Evolutionary conservation across 2,888 invertebrate species (phyloP).

Genomic region (Lypha dubia): DNA sequence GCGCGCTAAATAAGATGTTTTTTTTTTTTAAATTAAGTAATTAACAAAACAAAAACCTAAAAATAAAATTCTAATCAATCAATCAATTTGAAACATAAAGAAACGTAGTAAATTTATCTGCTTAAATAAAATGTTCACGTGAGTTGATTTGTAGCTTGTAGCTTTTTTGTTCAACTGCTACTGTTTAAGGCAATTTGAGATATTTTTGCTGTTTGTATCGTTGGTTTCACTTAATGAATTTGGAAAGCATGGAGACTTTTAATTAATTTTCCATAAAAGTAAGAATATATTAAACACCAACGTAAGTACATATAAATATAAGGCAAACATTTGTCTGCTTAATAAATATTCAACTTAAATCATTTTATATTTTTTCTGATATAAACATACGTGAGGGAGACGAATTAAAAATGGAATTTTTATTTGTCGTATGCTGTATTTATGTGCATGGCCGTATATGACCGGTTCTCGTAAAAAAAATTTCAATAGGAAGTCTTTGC

Average conservation of each 20-base stretch:
- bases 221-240: slow-evolving; percentile 39
- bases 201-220: background rate
- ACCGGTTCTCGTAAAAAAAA: too few species aligned
- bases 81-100: slow-evolving; percentile 76
- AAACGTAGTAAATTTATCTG: slow-evolving; percentile 28
- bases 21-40: slow-evolving; percentile 79
- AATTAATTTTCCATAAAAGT: slow-evolving; percentile 40
- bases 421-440: too few species aligned
- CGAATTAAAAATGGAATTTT: too few species aligned
- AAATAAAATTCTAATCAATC: slow-evolving; percentile 82
- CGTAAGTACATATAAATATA: background rate
- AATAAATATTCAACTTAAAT: slow-evolving; percentile 2
- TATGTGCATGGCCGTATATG: too few species aligned
- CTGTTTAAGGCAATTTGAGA: slow-evolving; percentile 38
- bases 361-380: background rate
- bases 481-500: too few species aligned
- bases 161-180: slow-evolving; percentile 40
- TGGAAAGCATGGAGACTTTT: slow-evolving; percentile 31
- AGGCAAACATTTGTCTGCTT: slow-evolving; percentile 11
- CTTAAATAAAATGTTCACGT: background rate
- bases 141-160: slow-evolving; percentile 16
- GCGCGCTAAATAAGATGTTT: slow-evolving; percentile 73
- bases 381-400: background rate
- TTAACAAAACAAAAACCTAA: slow-evolving; percentile 77
- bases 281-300: background rate